phyloP scores from a whole-genome alignment of 2,888 invertebrate species.

The Scrobipalpa costella region DNA sequence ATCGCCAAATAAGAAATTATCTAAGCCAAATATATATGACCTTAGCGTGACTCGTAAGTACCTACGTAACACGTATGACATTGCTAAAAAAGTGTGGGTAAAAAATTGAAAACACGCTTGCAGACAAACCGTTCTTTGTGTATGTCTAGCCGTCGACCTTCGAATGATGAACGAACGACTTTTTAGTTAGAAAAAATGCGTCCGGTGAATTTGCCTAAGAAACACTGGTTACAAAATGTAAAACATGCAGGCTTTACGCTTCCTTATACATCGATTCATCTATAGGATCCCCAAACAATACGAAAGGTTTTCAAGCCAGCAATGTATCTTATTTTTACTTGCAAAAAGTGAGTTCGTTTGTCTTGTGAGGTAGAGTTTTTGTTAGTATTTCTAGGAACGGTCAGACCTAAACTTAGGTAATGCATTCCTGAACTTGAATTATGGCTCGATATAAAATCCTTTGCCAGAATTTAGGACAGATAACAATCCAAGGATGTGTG shows the following conservation, averaged over 20 bases:
- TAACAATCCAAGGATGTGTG: slow-evolving; percentile 54
- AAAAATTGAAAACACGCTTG: slow-evolving; percentile 54
- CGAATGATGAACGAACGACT: slow-evolving; percentile 76
- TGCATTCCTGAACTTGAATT: slow-evolving; percentile 64
- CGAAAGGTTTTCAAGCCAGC: neutral
- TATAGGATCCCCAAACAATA: neutral
- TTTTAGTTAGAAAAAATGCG: slow-evolving; percentile 71
- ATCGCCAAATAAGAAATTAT: slow-evolving; percentile 64
- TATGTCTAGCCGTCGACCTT: slow-evolving; percentile 75
- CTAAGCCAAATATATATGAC: slow-evolving; percentile 64
- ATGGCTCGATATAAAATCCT: slow-evolving; percentile 60
- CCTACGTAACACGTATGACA: slow-evolving; percentile 68
- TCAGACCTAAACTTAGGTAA: slow-evolving; percentile 59
- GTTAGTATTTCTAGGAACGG: slow-evolving; percentile 67
- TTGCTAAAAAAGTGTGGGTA: slow-evolving; percentile 65
- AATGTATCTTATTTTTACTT: neutral
- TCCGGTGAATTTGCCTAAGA: slow-evolving; percentile 76
- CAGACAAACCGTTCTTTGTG: slow-evolving; percentile 76
- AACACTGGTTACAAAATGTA: neutral
- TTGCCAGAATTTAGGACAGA: slow-evolving; percentile 72
- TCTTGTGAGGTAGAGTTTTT: slow-evolving; percentile 56
- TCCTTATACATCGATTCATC: neutral
- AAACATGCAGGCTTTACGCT: too few species aligned
- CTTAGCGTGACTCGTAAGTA: slow-evolving; percentile 70
- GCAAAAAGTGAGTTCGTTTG: neutral